These are phyloP conservation scores for Coregonus ussuriensis DNA, from an alignment of 2,797 vertebrate species.

Conservation along the genomic window DNA sequence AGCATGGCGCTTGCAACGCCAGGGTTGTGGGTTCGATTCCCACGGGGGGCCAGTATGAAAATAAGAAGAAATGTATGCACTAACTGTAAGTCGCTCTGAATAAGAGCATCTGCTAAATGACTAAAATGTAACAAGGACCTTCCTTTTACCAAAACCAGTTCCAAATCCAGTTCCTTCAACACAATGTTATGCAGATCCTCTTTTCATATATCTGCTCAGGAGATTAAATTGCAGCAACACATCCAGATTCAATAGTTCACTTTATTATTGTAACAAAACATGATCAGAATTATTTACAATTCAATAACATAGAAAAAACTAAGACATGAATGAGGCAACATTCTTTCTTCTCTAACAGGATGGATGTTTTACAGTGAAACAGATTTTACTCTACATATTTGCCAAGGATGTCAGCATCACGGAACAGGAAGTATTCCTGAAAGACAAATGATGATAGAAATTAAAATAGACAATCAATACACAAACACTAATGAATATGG, in stretches of 20 bases:
- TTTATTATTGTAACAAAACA: constrained; percentile 82
- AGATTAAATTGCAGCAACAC: background rate
- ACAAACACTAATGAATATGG: no score
- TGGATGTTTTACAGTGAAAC: constrained; percentile 13
- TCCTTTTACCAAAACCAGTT: background rate
- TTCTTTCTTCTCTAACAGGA: constrained; percentile 43
- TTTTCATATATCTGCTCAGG: background rate
- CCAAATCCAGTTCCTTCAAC: background rate
- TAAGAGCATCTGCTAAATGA: no score
- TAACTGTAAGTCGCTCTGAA: no score
- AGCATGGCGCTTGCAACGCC: no score
- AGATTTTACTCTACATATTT: constrained; percentile 85
- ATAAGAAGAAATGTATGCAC: no score
- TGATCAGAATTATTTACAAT: constrained; percentile 81
- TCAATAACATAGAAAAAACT: constrained; percentile 53
- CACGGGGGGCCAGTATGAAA: no score
- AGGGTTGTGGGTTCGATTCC: no score
- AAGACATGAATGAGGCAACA: constrained; percentile 35
- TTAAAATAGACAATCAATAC: no score
- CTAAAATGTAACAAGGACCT: no score
- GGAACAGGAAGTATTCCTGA: constrained; percentile 97
- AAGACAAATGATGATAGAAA: constrained; percentile 29
- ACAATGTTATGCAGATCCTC: background rate
- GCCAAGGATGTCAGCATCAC: constrained; percentile 94
- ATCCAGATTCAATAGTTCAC: constrained; percentile 41